These are phyloP conservation scores for Dynastes tityus DNA, from an alignment of 2,888 invertebrate species.

Conservation along the genomic window DNA sequence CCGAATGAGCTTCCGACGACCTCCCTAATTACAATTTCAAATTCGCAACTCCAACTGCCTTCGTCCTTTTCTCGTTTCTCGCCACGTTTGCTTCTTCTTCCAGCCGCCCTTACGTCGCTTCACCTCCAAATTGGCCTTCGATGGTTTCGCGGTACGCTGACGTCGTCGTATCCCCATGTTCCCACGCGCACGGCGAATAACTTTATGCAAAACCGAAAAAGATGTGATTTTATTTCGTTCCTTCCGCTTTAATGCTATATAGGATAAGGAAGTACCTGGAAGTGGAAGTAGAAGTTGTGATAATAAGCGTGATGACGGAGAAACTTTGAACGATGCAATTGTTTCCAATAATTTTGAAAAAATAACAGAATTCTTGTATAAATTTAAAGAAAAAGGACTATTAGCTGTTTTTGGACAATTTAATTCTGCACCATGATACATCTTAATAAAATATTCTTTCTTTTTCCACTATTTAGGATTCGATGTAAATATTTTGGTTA, in stretches of 20 bases:
- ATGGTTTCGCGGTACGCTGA: neutral
- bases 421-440: no score
- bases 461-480: no score
- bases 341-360: no score
- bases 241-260: conserved; percentile 35
- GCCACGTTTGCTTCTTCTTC: neutral
- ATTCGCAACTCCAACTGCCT: conserved; percentile 58
- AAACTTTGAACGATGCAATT: no score
- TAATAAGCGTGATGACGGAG: no score
- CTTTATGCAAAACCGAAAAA: neutral
- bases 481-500: no score
- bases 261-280: no score
- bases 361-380: no score
- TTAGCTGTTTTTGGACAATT: no score
- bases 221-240: conserved; percentile 30
- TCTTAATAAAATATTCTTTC: no score
- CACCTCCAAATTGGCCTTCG: neutral
- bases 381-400: no score
- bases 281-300: no score
- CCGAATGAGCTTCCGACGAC: conserved; percentile 59
- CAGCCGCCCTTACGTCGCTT: neutral
- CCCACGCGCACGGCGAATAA: neutral
- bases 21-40: conserved; percentile 67
- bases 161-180: neutral
- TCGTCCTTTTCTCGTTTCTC: neutral